Percentiles rank a stretch among this genome's conserved stretches.
These are phyloP conservation scores for Yponomeuta evonymella DNA, from an alignment of 2,888 invertebrate genomes.

Conservation along the genomic window DNA sequence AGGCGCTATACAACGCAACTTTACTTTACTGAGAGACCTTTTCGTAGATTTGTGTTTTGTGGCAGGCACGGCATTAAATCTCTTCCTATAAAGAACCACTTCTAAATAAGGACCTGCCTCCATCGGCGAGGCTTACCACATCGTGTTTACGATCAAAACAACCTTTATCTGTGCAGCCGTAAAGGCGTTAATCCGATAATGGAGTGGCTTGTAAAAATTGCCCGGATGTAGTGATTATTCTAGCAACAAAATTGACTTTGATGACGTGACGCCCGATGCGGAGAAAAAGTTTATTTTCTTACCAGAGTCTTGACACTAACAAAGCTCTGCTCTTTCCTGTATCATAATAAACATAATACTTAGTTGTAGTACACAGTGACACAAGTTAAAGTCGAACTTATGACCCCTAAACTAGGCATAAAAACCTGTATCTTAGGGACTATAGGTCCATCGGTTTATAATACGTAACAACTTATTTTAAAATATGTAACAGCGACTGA, in stretches of 20 bases:
- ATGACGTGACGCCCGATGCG: not conserved
- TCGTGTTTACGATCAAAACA: constrained; percentile 6
- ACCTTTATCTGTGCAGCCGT: not conserved
- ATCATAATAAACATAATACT: too few relatives aligned
- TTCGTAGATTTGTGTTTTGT: not conserved
- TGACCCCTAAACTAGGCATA: too few relatives aligned
- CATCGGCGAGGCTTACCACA: constrained; percentile 2
- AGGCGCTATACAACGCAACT: too few relatives aligned
- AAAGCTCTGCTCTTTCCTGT: not conserved
- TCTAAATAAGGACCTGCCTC: constrained; percentile 6
- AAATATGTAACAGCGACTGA: too few relatives aligned
- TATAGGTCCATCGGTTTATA: too few relatives aligned
- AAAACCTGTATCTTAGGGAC: too few relatives aligned
- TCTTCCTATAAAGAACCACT: constrained; percentile 9
- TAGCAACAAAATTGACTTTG: constrained; percentile 12
- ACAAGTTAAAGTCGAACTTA: too few relatives aligned
- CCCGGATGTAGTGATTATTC: not conserved
- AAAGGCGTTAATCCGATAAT: not conserved
- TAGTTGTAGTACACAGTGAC: too few relatives aligned
- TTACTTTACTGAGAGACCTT: too few relatives aligned
- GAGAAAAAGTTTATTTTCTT: not conserved
- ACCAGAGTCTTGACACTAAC: not conserved
- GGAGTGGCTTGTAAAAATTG: not conserved
- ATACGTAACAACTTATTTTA: too few relatives aligned
- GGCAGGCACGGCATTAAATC: constrained; percentile 5